Evolutionary conservation across 2,113 vertebrate genomes (phyloP).

Genomic region (Neofelis nebulosa): DNA sequence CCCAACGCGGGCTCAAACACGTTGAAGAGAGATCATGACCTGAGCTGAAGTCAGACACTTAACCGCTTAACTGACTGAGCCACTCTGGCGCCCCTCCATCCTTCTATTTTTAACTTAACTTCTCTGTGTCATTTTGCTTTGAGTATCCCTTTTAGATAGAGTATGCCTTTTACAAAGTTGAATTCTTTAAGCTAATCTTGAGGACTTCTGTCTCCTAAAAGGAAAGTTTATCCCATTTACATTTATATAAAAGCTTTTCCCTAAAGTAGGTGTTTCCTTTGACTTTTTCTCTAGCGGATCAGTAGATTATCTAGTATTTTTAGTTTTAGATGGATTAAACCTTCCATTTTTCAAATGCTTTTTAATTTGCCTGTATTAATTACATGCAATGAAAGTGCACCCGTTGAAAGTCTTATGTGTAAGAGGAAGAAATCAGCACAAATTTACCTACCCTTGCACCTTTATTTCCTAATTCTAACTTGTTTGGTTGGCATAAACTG

Average conservation of each 20-base stretch:
- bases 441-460: neutral
- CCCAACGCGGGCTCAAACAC: no score
- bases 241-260: neutral
- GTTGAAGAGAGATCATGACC: no score
- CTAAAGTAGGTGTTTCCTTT: neutral
- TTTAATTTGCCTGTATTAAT: neutral
- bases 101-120: neutral
- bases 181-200: neutral
- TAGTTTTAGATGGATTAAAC: neutral
- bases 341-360: neutral
- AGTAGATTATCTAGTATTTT: neutral
- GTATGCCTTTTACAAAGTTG: neutral
- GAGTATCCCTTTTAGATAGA: neutral
- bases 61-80: no score
- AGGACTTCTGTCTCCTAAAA: neutral
- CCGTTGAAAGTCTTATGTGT: neutral
- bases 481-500: neutral
- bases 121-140: neutral
- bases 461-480: neutral
- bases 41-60: no score
- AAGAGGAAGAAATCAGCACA: neutral
- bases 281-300: neutral
- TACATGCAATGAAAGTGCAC: neutral
- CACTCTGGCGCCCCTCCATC: no score
- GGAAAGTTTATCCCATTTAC: neutral